These are phyloP conservation scores for Leiothrix lutea DNA, from an alignment of 2,113 vertebrate genomes.

Conservation along the genomic window DNA sequence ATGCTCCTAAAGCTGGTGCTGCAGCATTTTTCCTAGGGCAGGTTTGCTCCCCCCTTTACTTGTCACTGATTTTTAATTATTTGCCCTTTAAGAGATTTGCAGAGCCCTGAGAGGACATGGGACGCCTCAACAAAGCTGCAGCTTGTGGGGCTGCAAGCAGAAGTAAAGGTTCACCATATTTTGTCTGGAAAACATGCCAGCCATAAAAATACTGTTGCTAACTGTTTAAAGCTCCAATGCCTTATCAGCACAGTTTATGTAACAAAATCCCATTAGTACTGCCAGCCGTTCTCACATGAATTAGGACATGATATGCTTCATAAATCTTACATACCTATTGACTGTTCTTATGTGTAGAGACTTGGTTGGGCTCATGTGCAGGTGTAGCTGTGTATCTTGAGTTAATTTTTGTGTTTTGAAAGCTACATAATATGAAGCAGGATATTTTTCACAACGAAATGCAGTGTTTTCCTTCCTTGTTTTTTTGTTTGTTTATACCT, in stretches of 20 bases:
- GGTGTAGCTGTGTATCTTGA: neutral
- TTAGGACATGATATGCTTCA: neutral
- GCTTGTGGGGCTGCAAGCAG: neutral
- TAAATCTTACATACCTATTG: neutral
- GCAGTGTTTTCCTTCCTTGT: neutral
- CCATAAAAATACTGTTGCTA: neutral
- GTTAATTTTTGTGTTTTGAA: neutral
- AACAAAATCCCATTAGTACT: neutral
- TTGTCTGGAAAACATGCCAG: neutral
- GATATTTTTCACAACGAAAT: neutral
- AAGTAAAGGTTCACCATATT: neutral
- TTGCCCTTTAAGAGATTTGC: neutral
- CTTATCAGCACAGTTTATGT: neutral
- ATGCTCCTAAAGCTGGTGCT: neutral
- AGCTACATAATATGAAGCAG: neutral
- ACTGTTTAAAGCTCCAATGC: neutral
- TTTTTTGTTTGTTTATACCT: neutral
- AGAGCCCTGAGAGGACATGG: accelerated
- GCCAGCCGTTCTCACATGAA: neutral
- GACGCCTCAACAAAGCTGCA: neutral
- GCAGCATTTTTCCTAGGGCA: neutral
- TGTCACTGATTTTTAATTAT: accelerated
- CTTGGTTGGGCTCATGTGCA: neutral
- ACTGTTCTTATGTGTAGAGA: neutral
- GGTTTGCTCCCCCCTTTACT: neutral